A percentile compares a stretch with the other conserved stretches of the same genome.
phyloP scores from a whole-genome alignment of 2,888 invertebrate species.

The Leptothorax acervorum region DNA sequence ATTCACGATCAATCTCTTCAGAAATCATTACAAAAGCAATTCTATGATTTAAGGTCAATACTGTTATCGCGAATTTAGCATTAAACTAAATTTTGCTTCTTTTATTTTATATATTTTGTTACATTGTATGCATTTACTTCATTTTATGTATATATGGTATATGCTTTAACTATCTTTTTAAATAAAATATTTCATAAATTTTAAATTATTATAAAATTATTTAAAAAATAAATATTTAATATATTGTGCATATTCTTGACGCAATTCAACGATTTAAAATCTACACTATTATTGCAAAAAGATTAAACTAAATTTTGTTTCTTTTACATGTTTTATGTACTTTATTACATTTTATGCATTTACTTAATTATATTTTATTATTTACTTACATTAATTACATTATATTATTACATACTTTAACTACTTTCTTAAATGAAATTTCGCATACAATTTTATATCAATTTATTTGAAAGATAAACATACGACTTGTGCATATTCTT shows the following conservation, averaged over 20 bases:
- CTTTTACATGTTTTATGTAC: neutral
- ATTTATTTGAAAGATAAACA: neutral
- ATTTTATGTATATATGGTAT: neutral
- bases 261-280: neutral
- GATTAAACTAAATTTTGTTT: neutral
- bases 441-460: neutral
- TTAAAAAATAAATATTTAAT: no score
- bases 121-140: neutral
- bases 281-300: no score
- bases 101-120: neutral
- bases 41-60: neutral
- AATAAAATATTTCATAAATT: neutral
- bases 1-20: slow-evolving; percentile 3
- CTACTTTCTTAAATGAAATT: neutral
- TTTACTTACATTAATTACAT: no score
- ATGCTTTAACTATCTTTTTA: neutral
- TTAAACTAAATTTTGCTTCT: neutral
- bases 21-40: neutral
- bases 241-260: no score
- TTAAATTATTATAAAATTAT: no score
- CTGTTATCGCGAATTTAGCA: neutral
- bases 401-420: neutral
- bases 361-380: no score
- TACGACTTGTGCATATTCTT: neutral
- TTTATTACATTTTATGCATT: no score